These are phyloP conservation scores for Rotaria socialis DNA, from an alignment of 2,888 invertebrate genomes.

Conservation along the genomic window DNA sequence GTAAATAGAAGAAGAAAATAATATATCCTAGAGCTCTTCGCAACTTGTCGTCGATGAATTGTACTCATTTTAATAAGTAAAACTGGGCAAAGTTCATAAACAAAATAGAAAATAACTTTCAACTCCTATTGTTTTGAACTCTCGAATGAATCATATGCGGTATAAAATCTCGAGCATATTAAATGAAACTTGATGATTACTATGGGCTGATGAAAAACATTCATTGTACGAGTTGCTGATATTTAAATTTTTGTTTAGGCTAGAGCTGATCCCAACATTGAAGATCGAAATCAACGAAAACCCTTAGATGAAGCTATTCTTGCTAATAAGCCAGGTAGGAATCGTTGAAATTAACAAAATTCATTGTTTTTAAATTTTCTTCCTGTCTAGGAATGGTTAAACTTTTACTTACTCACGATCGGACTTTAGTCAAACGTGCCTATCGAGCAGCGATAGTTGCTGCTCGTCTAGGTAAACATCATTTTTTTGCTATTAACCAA, in stretches of 20 bases:
- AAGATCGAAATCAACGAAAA: constrained; percentile 32
- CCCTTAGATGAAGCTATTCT: not conserved
- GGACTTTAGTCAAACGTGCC: not conserved
- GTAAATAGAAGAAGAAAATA: too few species aligned
- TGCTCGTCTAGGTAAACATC: constrained; percentile 15
- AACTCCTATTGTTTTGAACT: too few species aligned
- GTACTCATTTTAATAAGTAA: too few species aligned
- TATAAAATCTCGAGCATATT: too few species aligned
- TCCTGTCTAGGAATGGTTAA: not conserved
- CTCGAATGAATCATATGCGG: too few species aligned
- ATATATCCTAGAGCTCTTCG: too few species aligned
- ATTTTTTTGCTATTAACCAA: not conserved
- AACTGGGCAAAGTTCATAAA: too few species aligned
- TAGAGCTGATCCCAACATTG: not conserved
- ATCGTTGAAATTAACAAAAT: not conserved
- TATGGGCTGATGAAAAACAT: too few species aligned
- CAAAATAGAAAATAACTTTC: too few species aligned
- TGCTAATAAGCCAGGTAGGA: not conserved
- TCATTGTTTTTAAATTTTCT: not conserved
- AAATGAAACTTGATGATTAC: too few species aligned
- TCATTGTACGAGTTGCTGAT: too few species aligned
- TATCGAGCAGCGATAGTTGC: not conserved
- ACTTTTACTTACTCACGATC: not conserved
- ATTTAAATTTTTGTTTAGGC: not conserved
- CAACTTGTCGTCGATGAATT: too few species aligned